Percentiles rank a stretch among this genome's conserved stretches.
These are phyloP conservation scores for Diploptera punctata DNA, from an alignment of 2,888 invertebrate genomes.

Conservation along the genomic window DNA sequence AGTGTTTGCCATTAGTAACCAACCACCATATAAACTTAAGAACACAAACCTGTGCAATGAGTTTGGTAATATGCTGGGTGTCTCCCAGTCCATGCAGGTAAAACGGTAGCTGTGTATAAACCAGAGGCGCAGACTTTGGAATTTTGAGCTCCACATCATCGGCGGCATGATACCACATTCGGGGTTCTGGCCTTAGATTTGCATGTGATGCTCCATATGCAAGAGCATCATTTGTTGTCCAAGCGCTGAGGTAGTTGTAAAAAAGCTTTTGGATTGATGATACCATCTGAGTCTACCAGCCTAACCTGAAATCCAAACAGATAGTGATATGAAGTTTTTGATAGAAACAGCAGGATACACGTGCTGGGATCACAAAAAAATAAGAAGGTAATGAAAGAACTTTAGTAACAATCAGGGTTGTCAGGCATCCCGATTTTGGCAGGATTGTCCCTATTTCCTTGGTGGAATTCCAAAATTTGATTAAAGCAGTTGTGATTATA, in stretches of 20 bases:
- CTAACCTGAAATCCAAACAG: conserved; percentile 63
- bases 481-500: too few relatives aligned
- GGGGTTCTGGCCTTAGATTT: conserved; percentile 88
- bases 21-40: too few relatives aligned
- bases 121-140: conserved; percentile 89
- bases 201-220: conserved; percentile 91
- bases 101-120: conserved; percentile 95
- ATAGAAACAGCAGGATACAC: too few relatives aligned
- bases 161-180: conserved; percentile 85
- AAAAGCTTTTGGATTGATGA: conserved; percentile 89
- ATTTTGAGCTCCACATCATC: conserved; percentile 87
- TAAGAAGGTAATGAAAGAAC: too few relatives aligned
- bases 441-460: too few relatives aligned
- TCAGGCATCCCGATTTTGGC: too few relatives aligned
- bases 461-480: too few relatives aligned
- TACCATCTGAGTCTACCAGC: conserved; percentile 77
- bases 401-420: too few relatives aligned
- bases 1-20: too few relatives aligned
- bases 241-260: conserved; percentile 97
- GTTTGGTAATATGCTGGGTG: conserved; percentile 82
- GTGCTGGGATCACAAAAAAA: too few relatives aligned
- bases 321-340: too few relatives aligned
- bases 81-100: conserved; percentile 86
- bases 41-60: conserved; percentile 79
- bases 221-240: conserved; percentile 94